Conservation (phyloP, 2,888 invertebrate genomes). For the Autographa pulchrina region DNA sequence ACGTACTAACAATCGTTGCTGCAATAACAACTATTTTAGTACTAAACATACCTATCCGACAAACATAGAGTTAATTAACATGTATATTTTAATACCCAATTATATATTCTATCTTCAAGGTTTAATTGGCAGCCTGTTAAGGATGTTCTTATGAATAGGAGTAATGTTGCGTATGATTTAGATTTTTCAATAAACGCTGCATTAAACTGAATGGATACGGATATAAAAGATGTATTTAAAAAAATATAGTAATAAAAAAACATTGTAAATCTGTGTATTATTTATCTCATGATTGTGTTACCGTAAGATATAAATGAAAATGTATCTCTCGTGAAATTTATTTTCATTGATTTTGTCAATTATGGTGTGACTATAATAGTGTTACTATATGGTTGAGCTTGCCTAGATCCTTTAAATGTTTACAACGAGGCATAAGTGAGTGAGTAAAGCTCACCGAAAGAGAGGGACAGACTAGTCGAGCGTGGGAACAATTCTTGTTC, state of each 20-base stretch:
- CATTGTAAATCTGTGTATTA: neutral
- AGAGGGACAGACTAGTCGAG: constrained; percentile 67
- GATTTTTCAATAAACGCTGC: neutral
- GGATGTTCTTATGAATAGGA: too few relatives aligned
- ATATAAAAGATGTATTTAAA: too few relatives aligned
- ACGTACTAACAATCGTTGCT: constrained; percentile 36
- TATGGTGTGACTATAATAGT: neutral
- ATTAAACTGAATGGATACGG: too few relatives aligned
- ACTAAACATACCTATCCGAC: neutral
- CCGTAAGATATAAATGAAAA: neutral
- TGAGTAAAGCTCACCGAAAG: constrained; percentile 41
- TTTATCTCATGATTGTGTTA: neutral
- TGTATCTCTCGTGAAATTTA: neutral
- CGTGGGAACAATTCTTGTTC: constrained; percentile 76
- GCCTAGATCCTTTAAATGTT: constrained; percentile 36
- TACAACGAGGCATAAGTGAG: constrained; percentile 53
- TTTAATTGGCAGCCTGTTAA: too few relatives aligned
- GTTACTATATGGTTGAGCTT: constrained; percentile 12
- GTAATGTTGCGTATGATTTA: neutral
- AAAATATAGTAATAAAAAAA: neutral
- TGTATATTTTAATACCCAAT: neutral
- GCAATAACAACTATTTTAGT: neutral
- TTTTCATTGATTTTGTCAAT: neutral
- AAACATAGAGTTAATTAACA: neutral
- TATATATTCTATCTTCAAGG: neutral